A percentile compares a stretch with the other conserved stretches of the same genome.
Conservation (phyloP, 2,113 vertebrate genomes). For the Bungarus multicinctus region DNA sequence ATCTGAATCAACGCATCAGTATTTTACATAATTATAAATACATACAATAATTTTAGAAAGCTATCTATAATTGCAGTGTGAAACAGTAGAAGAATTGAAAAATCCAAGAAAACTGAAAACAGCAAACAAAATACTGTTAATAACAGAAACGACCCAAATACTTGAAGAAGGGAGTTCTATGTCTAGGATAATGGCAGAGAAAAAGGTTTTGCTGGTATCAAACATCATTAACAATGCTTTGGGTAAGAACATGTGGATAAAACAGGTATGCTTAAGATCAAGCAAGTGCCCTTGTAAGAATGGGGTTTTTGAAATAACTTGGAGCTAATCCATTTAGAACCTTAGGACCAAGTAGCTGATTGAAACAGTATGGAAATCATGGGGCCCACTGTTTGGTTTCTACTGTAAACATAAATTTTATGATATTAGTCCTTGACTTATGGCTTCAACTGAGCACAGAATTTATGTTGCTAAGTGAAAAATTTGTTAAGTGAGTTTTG, state of each 20-base stretch:
- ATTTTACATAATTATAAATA: not conserved
- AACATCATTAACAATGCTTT: not conserved
- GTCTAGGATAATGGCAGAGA: not conserved
- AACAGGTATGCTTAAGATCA: not conserved
- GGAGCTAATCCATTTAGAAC: not conserved
- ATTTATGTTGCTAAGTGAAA: too few species aligned
- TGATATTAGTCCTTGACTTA: too few species aligned
- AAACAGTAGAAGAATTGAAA: not conserved
- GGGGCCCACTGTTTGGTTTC: not conserved
- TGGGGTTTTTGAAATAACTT: not conserved
- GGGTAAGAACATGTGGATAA: not conserved
- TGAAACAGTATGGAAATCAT: not conserved
- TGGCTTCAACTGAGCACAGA: too few species aligned
- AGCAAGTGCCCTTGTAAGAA: not conserved
- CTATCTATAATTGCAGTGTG: not conserved
- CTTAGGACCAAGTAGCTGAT: not conserved
- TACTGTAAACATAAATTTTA: too few species aligned
- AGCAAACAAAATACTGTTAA: not conserved
- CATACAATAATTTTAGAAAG: not conserved
- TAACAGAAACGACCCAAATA: not conserved
- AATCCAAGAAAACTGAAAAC: not conserved
- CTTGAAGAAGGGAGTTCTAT: not conserved
- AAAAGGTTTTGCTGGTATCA: not conserved
- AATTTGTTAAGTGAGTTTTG: too few species aligned
- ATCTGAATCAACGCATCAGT: not conserved